Evolutionary conservation across 1,140 invertebrate species (phyloP), one percentile per base, ranked within the genome.

Genomic region (Cryptotermes secundus): DNA sequence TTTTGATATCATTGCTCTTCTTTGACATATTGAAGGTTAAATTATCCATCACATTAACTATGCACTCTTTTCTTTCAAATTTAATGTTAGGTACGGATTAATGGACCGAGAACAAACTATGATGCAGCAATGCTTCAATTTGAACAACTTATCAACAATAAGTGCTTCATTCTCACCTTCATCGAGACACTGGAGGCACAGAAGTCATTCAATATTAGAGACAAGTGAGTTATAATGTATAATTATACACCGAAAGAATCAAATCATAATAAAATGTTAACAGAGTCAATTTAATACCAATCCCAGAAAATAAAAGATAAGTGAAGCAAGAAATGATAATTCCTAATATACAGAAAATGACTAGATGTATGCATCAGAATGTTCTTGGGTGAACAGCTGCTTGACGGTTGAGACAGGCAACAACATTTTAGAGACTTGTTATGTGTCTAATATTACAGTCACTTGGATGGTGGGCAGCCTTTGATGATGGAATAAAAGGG

Each of bases 111-210:
- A 83, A 97, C 95, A 14, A 97, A 97, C 89, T 98, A 97, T 88
- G 97, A 97, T 90, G 94, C 95, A 80, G 96, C 97, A 1, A 98
- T 99, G 96, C 91, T 97, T 85, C 97, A 99, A 88, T 98, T 99
- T 89, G 97, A 99, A 87, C 96, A 98, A 88, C 91, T 99, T 10
- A 93, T 99, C 34, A 96, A 96, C 88, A 98, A 97, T 88, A 97
- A 98, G 91, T 95, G 95, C 89, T 99, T 99, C 90, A 92, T 99
- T 79, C 89, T 99, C 84, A 95, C 95, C 31, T 98, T 99, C 89
- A 97, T 99, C 87, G 96, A 98, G 87, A 98, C 97, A 65, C 92
- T 98, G 72, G 98, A 99, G 90, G 92, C 94, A 38, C 97, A 99
- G 89, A 95, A 96, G 86, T 94, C 96, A 16, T 98, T 99, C 89